These are phyloP conservation scores for Vanessa cardui DNA, from an alignment of 2,888 invertebrate genomes.

Conservation along the genomic window DNA sequence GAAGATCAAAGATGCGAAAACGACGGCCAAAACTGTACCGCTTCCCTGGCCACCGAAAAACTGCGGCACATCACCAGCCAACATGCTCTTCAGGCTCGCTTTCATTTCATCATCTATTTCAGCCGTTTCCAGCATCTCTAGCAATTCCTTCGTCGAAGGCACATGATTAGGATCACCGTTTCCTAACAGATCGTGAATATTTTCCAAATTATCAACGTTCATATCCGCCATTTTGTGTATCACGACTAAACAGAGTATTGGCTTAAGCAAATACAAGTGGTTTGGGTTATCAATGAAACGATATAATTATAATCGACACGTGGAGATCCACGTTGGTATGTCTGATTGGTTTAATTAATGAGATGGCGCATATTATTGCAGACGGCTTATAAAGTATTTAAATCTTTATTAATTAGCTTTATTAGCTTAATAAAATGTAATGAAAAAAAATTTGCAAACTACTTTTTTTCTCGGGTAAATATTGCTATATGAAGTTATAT, in stretches of 20 bases:
- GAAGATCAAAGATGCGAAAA: slow-evolving; percentile 63
- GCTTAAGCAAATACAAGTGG: slow-evolving; percentile 1
- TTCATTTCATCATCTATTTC: slow-evolving; percentile 85
- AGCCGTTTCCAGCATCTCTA: slow-evolving; percentile 82
- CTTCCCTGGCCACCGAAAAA: slow-evolving; percentile 59
- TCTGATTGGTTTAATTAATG: slow-evolving; percentile 39
- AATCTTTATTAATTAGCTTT: no score
- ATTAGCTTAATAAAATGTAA: no score
- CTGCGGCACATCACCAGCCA: slow-evolving; percentile 72
- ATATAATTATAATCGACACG: slow-evolving; percentile 46
- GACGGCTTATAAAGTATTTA: no score
- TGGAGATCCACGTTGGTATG: slow-evolving; percentile 53
- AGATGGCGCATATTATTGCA: slow-evolving; percentile 28
- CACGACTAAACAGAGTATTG: neutral
- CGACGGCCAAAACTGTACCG: slow-evolving; percentile 56
- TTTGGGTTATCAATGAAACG: slow-evolving; percentile 21
- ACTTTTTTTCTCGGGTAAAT: no score
- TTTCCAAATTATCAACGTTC: slow-evolving; percentile 46
- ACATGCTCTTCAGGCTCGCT: slow-evolving; percentile 78
- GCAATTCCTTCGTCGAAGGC: slow-evolving; percentile 81
- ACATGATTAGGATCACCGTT: slow-evolving; percentile 61
- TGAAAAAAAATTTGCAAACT: no score
- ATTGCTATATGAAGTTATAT: no score
- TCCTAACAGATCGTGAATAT: slow-evolving; percentile 55
- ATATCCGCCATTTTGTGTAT: slow-evolving; percentile 44